phyloP scores from a whole-genome alignment of 2,888 invertebrate genomes.

The Andrena chrysosceles region DNA sequence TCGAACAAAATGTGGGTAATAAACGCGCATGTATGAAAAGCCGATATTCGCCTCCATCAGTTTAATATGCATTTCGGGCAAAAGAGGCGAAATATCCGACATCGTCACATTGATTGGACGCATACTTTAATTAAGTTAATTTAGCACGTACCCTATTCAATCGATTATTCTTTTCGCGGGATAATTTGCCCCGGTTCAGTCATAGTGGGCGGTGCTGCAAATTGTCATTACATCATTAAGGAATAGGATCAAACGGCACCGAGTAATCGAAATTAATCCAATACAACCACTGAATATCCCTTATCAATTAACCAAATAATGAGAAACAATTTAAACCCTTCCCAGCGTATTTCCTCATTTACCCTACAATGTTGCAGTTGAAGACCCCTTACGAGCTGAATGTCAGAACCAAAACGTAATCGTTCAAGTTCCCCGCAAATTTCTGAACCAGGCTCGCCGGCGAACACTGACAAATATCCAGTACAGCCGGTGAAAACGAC shows the following conservation, averaged over 20 bases:
- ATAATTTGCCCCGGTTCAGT: neutral
- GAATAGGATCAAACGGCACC: neutral
- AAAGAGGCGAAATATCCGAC: neutral
- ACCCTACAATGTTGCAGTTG: neutral
- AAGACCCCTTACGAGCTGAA: neutral
- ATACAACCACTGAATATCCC: too few relatives aligned
- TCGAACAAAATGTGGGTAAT: neutral
- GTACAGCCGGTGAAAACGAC: conserved; percentile 32
- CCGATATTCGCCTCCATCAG: neutral
- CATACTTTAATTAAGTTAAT: conserved; percentile 23
- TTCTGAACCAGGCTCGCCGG: neutral
- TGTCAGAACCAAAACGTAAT: conserved; percentile 1
- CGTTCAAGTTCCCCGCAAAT: conserved; percentile 31
- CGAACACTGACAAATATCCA: conserved; percentile 30
- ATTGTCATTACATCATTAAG: neutral
- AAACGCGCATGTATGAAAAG: neutral
- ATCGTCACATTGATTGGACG: neutral
- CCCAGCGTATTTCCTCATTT: neutral
- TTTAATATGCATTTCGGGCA: neutral
- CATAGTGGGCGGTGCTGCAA: neutral
- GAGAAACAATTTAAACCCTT: neutral
- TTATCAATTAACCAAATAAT: too few relatives aligned
- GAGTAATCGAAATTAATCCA: neutral
- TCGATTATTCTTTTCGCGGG: conserved; percentile 16
- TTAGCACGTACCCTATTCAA: neutral